Percentiles rank a stretch among this genome's conserved stretches.
Conservation (phyloP, 2,888 invertebrate species). For the Acanthacorydalis orientalis region DNA sequence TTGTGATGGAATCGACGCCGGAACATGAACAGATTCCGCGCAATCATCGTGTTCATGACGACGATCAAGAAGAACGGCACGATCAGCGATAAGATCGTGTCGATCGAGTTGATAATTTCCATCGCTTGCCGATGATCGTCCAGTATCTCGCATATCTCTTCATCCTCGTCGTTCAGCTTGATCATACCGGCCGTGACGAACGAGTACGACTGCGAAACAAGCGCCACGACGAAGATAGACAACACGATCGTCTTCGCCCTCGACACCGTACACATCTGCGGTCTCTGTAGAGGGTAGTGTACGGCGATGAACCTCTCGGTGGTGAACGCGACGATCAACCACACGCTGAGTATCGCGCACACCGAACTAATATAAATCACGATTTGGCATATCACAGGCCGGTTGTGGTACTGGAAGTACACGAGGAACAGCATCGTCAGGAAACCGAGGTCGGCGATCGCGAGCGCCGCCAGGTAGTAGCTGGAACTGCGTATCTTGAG, state of each 20-base stretch:
- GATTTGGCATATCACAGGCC: slow-evolving; percentile 36
- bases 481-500: slow-evolving; percentile 42
- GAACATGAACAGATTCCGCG: slow-evolving; percentile 31
- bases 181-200: slow-evolving; percentile 29
- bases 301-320: slow-evolving; percentile 52
- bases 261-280: slow-evolving; percentile 40
- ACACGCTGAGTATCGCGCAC: slow-evolving; percentile 46
- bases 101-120: slow-evolving; percentile 37
- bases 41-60: slow-evolving; percentile 45
- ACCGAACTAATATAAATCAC: slow-evolving; percentile 33
- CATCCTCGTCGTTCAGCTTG: background rate
- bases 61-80: slow-evolving; percentile 41
- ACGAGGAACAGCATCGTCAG: slow-evolving; percentile 34
- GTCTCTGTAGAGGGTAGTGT: slow-evolving; percentile 39
- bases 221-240: slow-evolving; percentile 25
- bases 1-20: slow-evolving; percentile 24
- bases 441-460: slow-evolving; percentile 41
- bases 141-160: slow-evolving; percentile 31
- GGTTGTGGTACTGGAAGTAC: slow-evolving; percentile 32
- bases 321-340: slow-evolving; percentile 53
- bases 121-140: slow-evolving; percentile 31
- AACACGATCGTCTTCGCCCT: slow-evolving; percentile 36
- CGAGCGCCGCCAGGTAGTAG: slow-evolving; percentile 43
- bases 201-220: slow-evolving; percentile 25
- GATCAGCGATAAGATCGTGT: slow-evolving; percentile 42